Evolutionary conservation across 53 echinoderm and acorn worm genomes (phyloP), one percentile per base, ranked within the genome.

Genomic region (Astropecten irregularis): DNA sequence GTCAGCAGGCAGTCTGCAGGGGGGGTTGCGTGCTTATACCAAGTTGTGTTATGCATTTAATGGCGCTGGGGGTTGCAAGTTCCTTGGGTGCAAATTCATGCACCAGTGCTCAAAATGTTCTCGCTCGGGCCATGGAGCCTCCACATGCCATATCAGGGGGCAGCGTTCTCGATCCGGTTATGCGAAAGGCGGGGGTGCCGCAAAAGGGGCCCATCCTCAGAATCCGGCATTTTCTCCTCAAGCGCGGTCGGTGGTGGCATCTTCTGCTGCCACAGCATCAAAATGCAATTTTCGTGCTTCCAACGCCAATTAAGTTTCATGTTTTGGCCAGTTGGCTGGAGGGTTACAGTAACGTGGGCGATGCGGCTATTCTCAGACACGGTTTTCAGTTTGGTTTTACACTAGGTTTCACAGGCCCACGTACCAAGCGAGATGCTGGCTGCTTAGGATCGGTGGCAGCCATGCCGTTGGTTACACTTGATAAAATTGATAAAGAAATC

Each of bases 301-400:
- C 61, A 59, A 37, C 61, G 8, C 79, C 61, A 56, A 77, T 60
- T 60, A 77, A 42, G 7, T 20, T 37, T 9, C 25, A 33, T 2
- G 13, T 55, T 21, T 38, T 38, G 59, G 20, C 23, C 6, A 20
- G 20, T 1, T 59, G 36, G 2, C 60, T 77, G 11, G 35, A 13
- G 22, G 54, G 25, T 14, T 77, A 77, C 42, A 51, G 52, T 48
- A 34, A 16, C 6, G 16, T 13, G 27, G 2, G 2, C 31, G 73
- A 48, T 73, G 73, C 73, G 29, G 73, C 2, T 2, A 9, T 35
- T 31, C 31, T 73, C 2, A 11, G 27, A 19, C 14, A 73, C 29
- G 53, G 58, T 28, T 77, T 77, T 60, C 39, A 31, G 13, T 10
- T 40, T 4, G 79, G 79, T 8, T 77, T 77, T 28, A 30, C 28